Evolutionary conservation across 2,797 vertebrate species (phyloP), one percentile per base, ranked within the genome.

Genomic region (Syngnathus acus): DNA sequence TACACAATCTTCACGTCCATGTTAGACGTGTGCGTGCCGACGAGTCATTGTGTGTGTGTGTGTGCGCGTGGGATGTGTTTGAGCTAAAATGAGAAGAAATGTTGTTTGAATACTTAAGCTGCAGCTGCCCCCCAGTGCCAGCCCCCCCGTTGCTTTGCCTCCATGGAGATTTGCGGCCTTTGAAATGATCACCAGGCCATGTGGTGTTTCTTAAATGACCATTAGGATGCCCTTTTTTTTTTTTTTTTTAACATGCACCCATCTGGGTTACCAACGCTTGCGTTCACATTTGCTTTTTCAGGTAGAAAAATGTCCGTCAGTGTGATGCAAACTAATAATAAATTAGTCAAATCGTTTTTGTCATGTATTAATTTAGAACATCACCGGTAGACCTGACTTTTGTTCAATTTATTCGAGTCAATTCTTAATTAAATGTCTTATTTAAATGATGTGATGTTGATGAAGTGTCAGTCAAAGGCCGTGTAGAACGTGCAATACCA

Each of bases 81-180:
- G 50, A 51, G 53, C 1, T 54, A 11, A 54, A 54, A 54, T 54
- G 23, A 54, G 53, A 54, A 26, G 10, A 26, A 54, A 26, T 26
- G 53, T 54, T 54, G 51, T 23, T 26, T 54, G 53, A 54, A 23
- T 54, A 26, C 53, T 54, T 54, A 54, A 54, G 53, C 53, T 10
- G 21, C 53, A 26, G 21, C 53, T 21, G 21, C 23, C 23, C 53
- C 21, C 21, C 21, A 11, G 32, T 32, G 2, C 51, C 53, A 14
- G 8, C 50, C 50, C 10, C 32, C 53, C 53, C 10, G 21, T 9
- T 54, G 53, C 23, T 23, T 54, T 54, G 53, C 23, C 53, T 14
- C 21, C 53, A 54, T 54, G 53, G 53, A 54, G 53, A 54, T 26
- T 54, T 26, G 10, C 21, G 13, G 53, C 53, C 53, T 54, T 23